Conservation (phyloP, 1,140 invertebrate species). For the Tribolium castaneum region DNA sequence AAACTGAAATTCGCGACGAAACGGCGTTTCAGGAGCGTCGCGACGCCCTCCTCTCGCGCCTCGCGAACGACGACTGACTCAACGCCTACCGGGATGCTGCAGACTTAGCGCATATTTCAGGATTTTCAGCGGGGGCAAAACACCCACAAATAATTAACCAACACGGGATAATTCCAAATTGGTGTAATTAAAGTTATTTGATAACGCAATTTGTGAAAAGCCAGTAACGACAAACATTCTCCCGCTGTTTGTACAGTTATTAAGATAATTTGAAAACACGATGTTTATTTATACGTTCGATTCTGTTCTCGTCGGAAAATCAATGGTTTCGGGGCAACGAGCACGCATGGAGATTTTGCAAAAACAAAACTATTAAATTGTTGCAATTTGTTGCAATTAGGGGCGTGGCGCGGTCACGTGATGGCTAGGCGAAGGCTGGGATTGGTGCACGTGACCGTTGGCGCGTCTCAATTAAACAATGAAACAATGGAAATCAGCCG, state of each 20-base stretch:
- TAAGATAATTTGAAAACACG: neutral
- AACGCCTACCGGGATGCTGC: constrained; percentile 27
- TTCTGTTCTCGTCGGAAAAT: neutral
- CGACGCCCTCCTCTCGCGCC: constrained; percentile 7
- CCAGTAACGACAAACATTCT: neutral
- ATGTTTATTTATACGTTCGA: neutral
- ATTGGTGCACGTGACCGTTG: too few relatives aligned
- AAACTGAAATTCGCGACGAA: neutral
- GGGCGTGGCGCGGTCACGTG: too few relatives aligned
- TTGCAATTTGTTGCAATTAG: too few relatives aligned
- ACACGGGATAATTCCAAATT: too few relatives aligned
- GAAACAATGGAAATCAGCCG: too few relatives aligned
- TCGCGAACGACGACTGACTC: constrained; percentile 18
- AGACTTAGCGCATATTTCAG: constrained; percentile 10
- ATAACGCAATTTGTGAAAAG: neutral
- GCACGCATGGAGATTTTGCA: neutral
- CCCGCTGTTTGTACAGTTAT: neutral
- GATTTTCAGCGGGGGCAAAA: too few relatives aligned
- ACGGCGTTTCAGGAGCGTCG: neutral
- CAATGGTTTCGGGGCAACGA: neutral
- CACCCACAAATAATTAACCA: too few relatives aligned
- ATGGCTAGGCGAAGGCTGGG: too few relatives aligned
- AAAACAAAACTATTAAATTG: too few relatives aligned
- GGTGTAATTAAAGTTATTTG: neutral
- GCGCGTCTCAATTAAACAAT: too few relatives aligned